Conservation (phyloP, 2,888 invertebrate genomes). For the Orthosia gothica region DNA sequence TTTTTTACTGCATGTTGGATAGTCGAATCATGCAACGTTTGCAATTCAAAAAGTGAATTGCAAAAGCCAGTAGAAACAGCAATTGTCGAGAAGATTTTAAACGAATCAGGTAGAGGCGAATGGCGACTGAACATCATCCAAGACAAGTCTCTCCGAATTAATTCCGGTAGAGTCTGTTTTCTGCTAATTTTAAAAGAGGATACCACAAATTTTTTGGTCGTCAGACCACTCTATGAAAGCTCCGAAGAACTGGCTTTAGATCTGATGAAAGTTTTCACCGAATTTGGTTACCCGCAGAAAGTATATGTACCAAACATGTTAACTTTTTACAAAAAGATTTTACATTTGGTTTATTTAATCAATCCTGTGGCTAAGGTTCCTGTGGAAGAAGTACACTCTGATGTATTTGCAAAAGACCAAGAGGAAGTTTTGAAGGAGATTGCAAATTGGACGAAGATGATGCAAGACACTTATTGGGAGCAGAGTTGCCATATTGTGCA, state of each 20-base stretch:
- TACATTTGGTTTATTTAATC: conserved; percentile 1
- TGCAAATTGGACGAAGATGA: conserved; percentile 13
- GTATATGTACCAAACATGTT: conserved; percentile 28
- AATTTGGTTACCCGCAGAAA: conserved; percentile 52
- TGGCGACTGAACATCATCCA: conserved; percentile 47
- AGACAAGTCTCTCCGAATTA: neutral
- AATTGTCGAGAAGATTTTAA: neutral
- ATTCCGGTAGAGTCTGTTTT: neutral
- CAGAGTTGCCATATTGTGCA: conserved; percentile 51
- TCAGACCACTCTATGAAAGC: conserved; percentile 32
- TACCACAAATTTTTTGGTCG: conserved; percentile 39
- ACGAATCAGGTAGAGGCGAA: conserved; percentile 6
- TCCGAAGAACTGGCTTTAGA: conserved; percentile 38
- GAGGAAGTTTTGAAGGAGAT: conserved; percentile 29
- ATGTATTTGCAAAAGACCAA: conserved; percentile 31
- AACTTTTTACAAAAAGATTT: neutral
- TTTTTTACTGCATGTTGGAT: neutral
- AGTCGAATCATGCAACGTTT: conserved; percentile 37
- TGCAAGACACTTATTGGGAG: conserved; percentile 34
- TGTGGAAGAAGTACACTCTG: neutral
- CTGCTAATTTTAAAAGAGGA: conserved; percentile 45
- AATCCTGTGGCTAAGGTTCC: neutral
- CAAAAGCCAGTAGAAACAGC: neutral
- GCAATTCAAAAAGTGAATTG: neutral
- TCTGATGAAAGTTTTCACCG: conserved; percentile 37